phyloP scores from a whole-genome alignment of 2,797 vertebrate genomes.

The Chiroxiphia lanceolata region DNA sequence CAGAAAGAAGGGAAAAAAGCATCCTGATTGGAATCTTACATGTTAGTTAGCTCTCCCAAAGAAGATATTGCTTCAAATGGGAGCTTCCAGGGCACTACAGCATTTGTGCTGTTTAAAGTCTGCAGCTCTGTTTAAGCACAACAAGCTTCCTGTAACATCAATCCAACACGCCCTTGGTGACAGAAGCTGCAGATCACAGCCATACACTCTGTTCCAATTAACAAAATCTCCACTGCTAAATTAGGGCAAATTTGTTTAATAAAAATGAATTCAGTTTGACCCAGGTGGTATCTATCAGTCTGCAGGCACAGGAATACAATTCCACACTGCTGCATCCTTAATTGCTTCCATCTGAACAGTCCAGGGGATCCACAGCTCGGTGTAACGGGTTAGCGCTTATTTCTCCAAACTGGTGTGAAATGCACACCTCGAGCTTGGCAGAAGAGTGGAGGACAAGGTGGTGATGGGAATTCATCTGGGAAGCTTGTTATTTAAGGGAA shows the following conservation, averaged over 20 bases:
- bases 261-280: background rate
- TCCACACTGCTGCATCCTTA: background rate
- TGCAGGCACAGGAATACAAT: background rate
- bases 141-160: background rate
- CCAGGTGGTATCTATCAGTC: background rate
- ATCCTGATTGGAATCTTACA: background rate
- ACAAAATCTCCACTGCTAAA: background rate
- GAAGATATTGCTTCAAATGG: background rate
- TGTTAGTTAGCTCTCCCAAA: background rate
- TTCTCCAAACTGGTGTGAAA: background rate
- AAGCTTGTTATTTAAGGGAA: background rate
- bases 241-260: background rate
- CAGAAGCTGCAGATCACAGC: background rate
- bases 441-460: background rate
- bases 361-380: background rate
- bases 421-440: background rate
- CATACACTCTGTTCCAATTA: background rate
- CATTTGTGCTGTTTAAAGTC: background rate
- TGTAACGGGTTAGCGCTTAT: background rate
- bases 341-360: background rate
- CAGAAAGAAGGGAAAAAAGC: rapidly evolving
- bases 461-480: background rate
- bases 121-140: background rate
- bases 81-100: background rate
- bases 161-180: background rate